Conservation (phyloP, 2,113 vertebrate genomes). For the Alexandromys fortis region DNA sequence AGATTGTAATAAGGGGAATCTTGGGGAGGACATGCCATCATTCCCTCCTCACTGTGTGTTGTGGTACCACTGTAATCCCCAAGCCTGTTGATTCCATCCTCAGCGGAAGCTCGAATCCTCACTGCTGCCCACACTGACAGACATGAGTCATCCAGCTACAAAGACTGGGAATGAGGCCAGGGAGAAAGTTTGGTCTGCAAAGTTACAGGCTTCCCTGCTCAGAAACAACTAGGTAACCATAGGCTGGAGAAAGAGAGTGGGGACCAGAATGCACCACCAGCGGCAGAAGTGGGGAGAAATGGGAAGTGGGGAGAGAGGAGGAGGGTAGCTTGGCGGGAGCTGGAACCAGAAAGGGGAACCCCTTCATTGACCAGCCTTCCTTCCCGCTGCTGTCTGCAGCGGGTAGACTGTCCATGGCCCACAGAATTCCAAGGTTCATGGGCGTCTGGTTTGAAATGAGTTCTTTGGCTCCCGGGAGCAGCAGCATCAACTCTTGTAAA, state of each 20-base stretch:
- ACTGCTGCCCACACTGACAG: background rate
- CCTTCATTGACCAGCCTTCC: background rate
- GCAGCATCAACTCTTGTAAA: background rate
- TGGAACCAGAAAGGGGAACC: constrained; percentile 33
- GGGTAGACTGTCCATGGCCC: background rate
- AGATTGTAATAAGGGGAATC: background rate
- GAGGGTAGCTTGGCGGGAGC: background rate
- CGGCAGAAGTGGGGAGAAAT: background rate
- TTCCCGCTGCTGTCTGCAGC: background rate
- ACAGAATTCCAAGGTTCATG: background rate
- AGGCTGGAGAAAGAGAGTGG: background rate
- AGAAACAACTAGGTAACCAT: constrained; percentile 3
- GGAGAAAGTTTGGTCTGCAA: constrained; percentile 17
- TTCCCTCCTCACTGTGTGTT: background rate
- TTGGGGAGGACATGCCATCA: background rate
- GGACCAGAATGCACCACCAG: background rate
- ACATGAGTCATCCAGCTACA: background rate
- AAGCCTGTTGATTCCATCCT: background rate
- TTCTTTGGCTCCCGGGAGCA: background rate
- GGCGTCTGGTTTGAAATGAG: background rate
- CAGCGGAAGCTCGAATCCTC: background rate
- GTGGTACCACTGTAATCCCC: background rate
- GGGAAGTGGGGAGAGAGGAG: background rate
- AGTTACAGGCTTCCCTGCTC: constrained; percentile 18
- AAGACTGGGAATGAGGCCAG: constrained; percentile 32